Percentiles rank a stretch among this genome's conserved stretches.
Conservation (phyloP, 2,888 invertebrate genomes). For the Spisula subtruncata region DNA sequence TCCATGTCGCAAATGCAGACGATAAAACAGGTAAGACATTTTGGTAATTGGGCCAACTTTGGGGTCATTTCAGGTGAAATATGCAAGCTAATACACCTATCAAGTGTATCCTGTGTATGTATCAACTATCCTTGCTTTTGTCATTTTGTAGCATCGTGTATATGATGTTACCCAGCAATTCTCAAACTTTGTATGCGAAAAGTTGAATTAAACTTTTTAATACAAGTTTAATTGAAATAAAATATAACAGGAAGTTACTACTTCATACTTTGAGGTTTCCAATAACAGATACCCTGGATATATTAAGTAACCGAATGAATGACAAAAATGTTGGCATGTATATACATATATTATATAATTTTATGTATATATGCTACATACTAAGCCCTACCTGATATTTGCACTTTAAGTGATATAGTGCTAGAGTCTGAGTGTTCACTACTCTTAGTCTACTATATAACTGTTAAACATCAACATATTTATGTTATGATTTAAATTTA, state of each 20-base stretch:
- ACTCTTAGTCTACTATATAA: too few relatives aligned
- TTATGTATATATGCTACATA: too few relatives aligned
- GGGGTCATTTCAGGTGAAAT: slow-evolving; percentile 37
- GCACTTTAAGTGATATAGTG: too few relatives aligned
- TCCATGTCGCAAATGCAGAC: background rate
- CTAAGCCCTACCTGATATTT: too few relatives aligned
- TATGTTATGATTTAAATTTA: too few relatives aligned
- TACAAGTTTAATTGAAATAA: background rate
- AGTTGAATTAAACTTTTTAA: background rate
- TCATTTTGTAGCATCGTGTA: background rate
- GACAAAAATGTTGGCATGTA: too few relatives aligned
- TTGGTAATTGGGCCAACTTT: background rate
- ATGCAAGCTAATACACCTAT: background rate
- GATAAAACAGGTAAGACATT: slow-evolving; percentile 23
- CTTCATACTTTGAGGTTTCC: background rate
- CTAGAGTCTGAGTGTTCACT: too few relatives aligned
- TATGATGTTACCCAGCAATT: background rate
- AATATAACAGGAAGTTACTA: background rate
- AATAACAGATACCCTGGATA: too few relatives aligned
- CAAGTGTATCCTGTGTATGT: background rate
- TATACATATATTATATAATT: too few relatives aligned
- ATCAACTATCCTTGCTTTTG: background rate
- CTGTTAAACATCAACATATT: too few relatives aligned
- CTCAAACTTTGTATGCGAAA: background rate
- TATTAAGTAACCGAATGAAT: too few relatives aligned